Base-by-base conservation (phyloP, 2,113 vertebrate genomes). In the Vulpes ferrilata region DNA sequence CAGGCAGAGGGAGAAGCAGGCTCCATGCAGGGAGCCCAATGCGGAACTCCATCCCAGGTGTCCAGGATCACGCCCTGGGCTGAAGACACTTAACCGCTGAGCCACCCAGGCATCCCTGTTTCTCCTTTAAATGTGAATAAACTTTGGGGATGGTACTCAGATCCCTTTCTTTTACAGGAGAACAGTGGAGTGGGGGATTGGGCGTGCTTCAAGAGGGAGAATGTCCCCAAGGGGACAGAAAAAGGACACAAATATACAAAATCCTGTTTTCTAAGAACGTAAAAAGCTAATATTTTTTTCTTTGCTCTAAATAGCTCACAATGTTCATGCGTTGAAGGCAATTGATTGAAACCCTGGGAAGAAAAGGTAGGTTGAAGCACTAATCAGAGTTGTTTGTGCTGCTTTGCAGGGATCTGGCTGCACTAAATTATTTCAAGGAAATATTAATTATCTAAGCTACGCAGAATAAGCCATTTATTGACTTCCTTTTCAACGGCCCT, bases 331-430 rank as follows among this genome's bases (percentile, higher is more conserved):
- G 55, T 73, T 93, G 22, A 48, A 51, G 48, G 91, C 85, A 74
- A 79, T 13, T 85, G 7, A 93, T 93, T 95, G 32, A 93, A 96
- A 53, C 22, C 64, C 53, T 81, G 7, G 67, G 55, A 64, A 57
- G 55, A 74, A 94, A 86, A 85, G 22, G 35, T 48, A 82, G 65
- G 6, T 65, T 81, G 73, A 71, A 74, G 38, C 35, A 81, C 12
- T 91, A 85, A 87, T 94, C 86, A 97, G 67, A 89, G 64, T 38
- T 76, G 53, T 82, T 85, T 96, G 65, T 87, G 73, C 57, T 80
- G 12, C 43, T 76, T 79, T 43, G 35, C 62, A 80, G 76, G 86
- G n/a, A 43, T 82, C 57, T 65, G n/a, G 6, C 62, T 86, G 48
- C 55, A 27, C 30, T 62, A 43, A 73, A 67, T 62, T 53, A 78